These are phyloP conservation scores for Oikopleura albicans DNA, from an alignment of 23 tunicate genomes.

Conservation along the genomic window DNA sequence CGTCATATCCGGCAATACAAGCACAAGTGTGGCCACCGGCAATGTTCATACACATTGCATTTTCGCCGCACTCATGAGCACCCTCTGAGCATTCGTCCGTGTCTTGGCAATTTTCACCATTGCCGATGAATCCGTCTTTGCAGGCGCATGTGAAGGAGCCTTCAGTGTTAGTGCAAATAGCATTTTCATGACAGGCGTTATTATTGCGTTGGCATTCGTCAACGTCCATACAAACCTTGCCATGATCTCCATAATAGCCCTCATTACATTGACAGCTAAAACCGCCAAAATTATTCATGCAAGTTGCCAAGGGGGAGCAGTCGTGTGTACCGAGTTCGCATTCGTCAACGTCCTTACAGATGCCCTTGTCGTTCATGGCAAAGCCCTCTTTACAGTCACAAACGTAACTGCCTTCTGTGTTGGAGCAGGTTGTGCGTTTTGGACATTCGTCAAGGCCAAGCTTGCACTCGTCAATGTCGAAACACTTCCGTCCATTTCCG, in stretches of 20 bases:
- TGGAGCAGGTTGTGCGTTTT: not conserved
- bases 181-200: not conserved
- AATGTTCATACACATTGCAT: conserved; percentile 17
- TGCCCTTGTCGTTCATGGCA: not conserved
- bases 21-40: conserved; percentile 18
- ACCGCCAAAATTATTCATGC: not conserved
- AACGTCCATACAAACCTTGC: not conserved
- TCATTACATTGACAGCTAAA: not conserved
- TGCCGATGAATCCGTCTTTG: not conserved
- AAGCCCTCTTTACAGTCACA: conserved; percentile 28
- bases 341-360: not conserved
- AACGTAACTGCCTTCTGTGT: conserved; percentile 5
- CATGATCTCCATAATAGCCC: not conserved
- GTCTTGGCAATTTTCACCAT: not conserved
- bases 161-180: conserved; percentile 9
- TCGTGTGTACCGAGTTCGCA: not conserved
- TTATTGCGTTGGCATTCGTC: not conserved
- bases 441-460: not conserved
- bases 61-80: not conserved
- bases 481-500: conserved; percentile 1
- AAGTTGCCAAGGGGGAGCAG: not conserved
- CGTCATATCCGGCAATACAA: conserved; percentile 19
- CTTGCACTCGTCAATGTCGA: not conserved
- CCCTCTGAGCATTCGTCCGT: not conserved
- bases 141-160: conserved; percentile 20